A percentile compares a stretch with the other conserved stretches of the same genome.
Conservation (phyloP, 1,140 invertebrate genomes). For the Pogonus chalceus region DNA sequence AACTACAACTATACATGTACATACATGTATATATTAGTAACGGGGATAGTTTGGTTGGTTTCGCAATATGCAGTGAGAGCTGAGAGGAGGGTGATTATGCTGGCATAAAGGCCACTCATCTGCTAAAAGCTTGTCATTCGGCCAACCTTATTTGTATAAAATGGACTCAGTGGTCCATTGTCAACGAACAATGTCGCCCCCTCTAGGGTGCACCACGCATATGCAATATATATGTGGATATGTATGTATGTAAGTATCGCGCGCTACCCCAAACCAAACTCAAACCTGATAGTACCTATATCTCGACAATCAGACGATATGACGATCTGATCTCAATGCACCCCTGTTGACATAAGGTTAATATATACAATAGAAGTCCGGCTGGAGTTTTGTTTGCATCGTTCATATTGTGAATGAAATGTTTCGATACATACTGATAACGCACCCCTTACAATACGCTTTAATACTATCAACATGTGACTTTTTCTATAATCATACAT, state of each 20-base stretch:
- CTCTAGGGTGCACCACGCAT: not conserved
- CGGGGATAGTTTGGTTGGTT: not conserved
- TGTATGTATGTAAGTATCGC: not conserved
- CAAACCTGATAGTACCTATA: too few species aligned
- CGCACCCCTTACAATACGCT: not conserved
- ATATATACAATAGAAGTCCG: conserved; percentile 3
- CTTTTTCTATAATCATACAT: too few species aligned
- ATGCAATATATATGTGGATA: not conserved
- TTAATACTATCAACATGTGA: too few species aligned
- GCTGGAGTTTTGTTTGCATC: not conserved
- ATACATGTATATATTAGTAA: not conserved
- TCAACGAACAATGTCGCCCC: conserved; percentile 2
- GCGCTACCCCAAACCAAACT: not conserved
- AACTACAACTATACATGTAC: not conserved
- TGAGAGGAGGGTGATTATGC: not conserved
- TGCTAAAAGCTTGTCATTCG: conserved; percentile 5
- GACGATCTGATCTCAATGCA: not conserved
- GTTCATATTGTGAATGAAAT: not conserved
- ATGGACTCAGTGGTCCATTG: conserved; percentile 6
- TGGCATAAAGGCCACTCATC: conserved; percentile 1
- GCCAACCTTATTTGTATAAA: conserved; percentile 7
- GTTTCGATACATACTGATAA: conserved; percentile 6
- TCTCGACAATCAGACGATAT: too few species aligned
- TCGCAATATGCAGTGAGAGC: not conserved
- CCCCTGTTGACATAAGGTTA: not conserved